Evolutionary conservation across 1,140 invertebrate genomes (phyloP).

Genomic region (Drosophila athabasca): DNA sequence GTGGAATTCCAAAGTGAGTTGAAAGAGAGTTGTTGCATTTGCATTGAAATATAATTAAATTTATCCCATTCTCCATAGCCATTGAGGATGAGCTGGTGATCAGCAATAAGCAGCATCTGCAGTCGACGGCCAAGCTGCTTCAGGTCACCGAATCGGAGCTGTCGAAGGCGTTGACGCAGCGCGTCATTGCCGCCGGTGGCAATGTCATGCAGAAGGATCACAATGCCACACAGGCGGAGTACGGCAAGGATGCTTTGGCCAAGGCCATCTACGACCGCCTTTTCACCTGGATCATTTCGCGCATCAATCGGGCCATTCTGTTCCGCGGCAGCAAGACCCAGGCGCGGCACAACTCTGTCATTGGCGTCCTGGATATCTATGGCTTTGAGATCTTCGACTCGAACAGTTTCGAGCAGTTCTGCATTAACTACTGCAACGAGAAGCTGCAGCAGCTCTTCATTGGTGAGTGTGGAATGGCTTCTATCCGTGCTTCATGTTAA

Average conservation of each 20-base stretch:
- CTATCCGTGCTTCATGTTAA: background rate
- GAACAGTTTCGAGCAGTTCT: slow-evolving; percentile 97
- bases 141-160: slow-evolving; percentile 90
- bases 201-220: slow-evolving; percentile 97
- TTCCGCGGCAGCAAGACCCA: slow-evolving; percentile 77
- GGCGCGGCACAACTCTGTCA: slow-evolving; percentile 88
- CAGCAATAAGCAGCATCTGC: slow-evolving; percentile 85
- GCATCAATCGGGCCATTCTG: slow-evolving; percentile 93
- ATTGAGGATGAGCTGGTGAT: slow-evolving; percentile 89
- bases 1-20: slow-evolving; percentile 77
- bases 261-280: slow-evolving; percentile 97
- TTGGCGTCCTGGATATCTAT: slow-evolving; percentile 98
- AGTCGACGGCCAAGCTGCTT: slow-evolving; percentile 88
- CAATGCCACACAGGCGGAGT: slow-evolving; percentile 92
- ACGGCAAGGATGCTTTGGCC: slow-evolving; percentile 96
- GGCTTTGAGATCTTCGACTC: slow-evolving; percentile 98
- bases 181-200: slow-evolving; percentile 96
- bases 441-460: slow-evolving; percentile 98
- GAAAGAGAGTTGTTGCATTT: too few relatives aligned
- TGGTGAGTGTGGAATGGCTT: slow-evolving; percentile 85
- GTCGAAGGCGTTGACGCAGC: slow-evolving; percentile 90
- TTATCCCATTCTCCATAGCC: slow-evolving; percentile 18
- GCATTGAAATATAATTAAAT: background rate
- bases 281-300: slow-evolving; percentile 95
- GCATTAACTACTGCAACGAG: slow-evolving; percentile 99